Evolutionary conservation across 2,797 vertebrate species (phyloP).

Genomic region (Aphelocoma californica): DNA sequence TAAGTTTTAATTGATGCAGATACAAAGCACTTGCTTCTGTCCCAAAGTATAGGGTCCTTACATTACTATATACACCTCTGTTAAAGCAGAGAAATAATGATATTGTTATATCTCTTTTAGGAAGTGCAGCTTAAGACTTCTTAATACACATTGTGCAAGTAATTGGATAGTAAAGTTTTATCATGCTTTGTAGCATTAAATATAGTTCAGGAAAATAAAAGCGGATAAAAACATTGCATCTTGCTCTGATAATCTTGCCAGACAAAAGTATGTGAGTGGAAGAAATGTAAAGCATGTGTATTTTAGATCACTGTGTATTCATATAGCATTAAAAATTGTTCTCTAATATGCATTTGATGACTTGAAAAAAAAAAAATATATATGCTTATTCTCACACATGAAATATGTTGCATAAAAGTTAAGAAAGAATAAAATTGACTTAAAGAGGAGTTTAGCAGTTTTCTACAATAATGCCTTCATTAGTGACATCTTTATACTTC

Average conservation of each 20-base stretch:
- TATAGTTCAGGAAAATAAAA: neutral
- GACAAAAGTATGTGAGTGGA: neutral
- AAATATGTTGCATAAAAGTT: neutral
- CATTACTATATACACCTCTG: neutral
- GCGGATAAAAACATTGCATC: neutral
- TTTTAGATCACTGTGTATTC: neutral
- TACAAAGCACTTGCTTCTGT: neutral
- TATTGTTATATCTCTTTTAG: neutral
- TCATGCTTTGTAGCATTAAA: neutral
- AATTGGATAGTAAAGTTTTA: neutral
- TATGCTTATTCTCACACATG: accelerated
- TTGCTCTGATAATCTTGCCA: neutral
- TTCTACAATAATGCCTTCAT: neutral
- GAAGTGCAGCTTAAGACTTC: neutral
- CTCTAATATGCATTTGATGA: neutral
- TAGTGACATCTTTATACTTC: neutral
- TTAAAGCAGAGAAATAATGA: neutral
- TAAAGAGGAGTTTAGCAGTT: neutral
- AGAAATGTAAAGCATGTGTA: neutral
- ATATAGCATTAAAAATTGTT: neutral
- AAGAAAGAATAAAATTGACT: neutral
- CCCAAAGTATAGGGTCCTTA: neutral
- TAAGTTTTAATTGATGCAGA: neutral
- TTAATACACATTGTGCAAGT: neutral
- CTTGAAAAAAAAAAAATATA: neutral